A percentile compares a stretch with the other conserved stretches of the same genome.
Conservation (phyloP, 2,888 invertebrate species). For the Agrochola circellaris region DNA sequence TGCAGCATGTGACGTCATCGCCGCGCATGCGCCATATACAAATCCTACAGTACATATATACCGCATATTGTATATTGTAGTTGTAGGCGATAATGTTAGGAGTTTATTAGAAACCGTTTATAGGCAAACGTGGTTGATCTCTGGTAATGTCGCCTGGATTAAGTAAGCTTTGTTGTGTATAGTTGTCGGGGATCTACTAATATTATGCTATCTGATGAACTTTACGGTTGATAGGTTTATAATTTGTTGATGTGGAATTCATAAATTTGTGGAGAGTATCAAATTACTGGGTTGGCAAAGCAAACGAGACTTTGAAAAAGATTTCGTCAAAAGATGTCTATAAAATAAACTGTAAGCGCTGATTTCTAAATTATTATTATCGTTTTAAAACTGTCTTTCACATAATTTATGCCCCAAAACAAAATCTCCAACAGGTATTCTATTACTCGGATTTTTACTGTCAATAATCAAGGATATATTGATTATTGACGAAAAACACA, state of each 20-base stretch:
- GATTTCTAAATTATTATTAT: not conserved
- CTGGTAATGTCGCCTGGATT: conserved; percentile 48
- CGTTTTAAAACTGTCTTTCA: not conserved
- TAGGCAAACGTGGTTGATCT: conserved; percentile 57
- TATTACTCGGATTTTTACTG: conserved; percentile 25
- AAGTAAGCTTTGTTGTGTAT: conserved; percentile 60
- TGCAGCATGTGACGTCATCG: conserved; percentile 81
- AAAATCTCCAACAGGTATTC: conserved; percentile 18
- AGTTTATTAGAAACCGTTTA: conserved; percentile 63
- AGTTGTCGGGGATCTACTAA: conserved; percentile 38
- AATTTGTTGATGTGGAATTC: conserved; percentile 11
- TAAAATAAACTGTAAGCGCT: not conserved
- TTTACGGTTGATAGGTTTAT: conserved; percentile 48
- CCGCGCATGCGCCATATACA: conserved; percentile 73
- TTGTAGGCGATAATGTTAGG: conserved; percentile 64
- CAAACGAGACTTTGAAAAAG: not conserved
- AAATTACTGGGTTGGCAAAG: conserved; percentile 4
- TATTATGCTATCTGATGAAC: conserved; percentile 57
- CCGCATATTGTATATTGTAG: conserved; percentile 35
- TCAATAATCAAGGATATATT: conserved; percentile 23
- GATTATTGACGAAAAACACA: conserved; percentile 34
- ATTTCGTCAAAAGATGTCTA: not conserved
- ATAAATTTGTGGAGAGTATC: conserved; percentile 6
- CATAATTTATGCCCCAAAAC: conserved; percentile 15
- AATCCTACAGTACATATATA: conserved; percentile 23